These are phyloP conservation scores for Pseudomyrmex sp. DNA, from an alignment of 1,140 invertebrate species.

Conservation along the genomic window DNA sequence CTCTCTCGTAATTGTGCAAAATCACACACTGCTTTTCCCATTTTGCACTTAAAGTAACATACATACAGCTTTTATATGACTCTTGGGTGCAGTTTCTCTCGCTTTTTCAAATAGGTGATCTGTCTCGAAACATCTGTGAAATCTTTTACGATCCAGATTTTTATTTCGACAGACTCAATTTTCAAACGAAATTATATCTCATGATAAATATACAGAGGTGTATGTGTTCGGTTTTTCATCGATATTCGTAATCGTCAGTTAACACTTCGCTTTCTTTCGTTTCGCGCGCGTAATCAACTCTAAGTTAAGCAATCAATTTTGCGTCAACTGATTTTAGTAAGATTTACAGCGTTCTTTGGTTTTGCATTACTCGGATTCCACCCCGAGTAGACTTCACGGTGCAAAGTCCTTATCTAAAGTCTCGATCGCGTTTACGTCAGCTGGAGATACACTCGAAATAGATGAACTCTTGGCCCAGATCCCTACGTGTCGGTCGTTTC, in stretches of 20 bases:
- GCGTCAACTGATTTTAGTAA: slow-evolving; percentile 11
- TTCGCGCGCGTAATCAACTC: background rate
- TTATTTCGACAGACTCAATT: slow-evolving; percentile 18
- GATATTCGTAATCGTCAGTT: background rate
- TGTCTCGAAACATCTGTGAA: background rate
- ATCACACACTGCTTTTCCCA: slow-evolving; percentile 9
- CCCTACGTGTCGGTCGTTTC: slow-evolving; percentile 69
- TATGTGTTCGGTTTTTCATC: slow-evolving; percentile 6
- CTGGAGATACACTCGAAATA: slow-evolving; percentile 82
- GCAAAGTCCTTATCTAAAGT: slow-evolving; percentile 74
- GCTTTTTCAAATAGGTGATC: background rate
- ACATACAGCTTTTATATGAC: background rate
- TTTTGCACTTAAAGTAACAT: background rate
- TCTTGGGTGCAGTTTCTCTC: background rate
- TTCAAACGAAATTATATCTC: background rate
- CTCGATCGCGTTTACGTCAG: slow-evolving; percentile 82
- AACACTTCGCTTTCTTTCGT: background rate
- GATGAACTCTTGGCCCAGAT: slow-evolving; percentile 85
- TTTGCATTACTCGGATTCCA: slow-evolving; percentile 52
- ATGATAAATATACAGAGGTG: background rate
- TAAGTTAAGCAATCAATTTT: slow-evolving; percentile 18
- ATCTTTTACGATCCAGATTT: slow-evolving; percentile 10
- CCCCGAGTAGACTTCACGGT: slow-evolving; percentile 63
- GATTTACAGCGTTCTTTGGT: slow-evolving; percentile 40
- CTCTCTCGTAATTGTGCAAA: slow-evolving; percentile 8